Percentiles rank a stretch among this genome's conserved stretches.
Conservation (phyloP, 2,888 invertebrate genomes). For the Acanthacorydalis orientalis region DNA sequence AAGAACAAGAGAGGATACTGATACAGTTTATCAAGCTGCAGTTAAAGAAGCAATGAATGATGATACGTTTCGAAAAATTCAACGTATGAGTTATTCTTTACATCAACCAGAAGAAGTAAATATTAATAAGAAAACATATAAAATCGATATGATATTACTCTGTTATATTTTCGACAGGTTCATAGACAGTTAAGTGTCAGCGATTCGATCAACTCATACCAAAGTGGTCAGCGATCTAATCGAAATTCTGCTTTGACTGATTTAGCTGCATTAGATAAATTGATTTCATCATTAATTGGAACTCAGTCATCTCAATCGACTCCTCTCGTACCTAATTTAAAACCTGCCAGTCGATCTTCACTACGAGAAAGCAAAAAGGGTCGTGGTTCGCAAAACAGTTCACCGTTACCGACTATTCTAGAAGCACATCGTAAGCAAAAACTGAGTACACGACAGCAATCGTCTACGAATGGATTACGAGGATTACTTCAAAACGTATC, state of each 20-base stretch:
- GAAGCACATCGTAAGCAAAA: conserved; percentile 3
- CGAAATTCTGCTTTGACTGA: conserved; percentile 34
- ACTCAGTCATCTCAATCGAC: conserved; percentile 23
- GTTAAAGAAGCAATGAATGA: conserved; percentile 48
- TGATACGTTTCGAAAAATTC: conserved; percentile 52
- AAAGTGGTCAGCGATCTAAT: conserved; percentile 4
- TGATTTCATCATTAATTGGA: conserved; percentile 41
- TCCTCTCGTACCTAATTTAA: conserved; percentile 8
- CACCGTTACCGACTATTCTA: conserved; percentile 6
- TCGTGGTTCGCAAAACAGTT: conserved; percentile 2
- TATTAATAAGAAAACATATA: not conserved
- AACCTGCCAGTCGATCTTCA: conserved; percentile 10
- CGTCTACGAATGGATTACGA: not conserved
- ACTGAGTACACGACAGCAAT: not conserved
- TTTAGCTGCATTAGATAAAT: conserved; percentile 42
- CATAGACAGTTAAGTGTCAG: conserved; percentile 16
- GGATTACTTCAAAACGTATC: conserved; percentile 1
- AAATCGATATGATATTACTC: not conserved
- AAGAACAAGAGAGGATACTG: conserved; percentile 31
- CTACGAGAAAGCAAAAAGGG: conserved; percentile 8
- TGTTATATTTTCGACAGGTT: conserved; percentile 13
- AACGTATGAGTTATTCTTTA: conserved; percentile 54
- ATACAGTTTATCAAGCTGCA: conserved; percentile 44
- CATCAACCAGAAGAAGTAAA: conserved; percentile 48
- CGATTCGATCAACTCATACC: not conserved